A percentile compares a stretch with the other conserved stretches of the same genome.
phyloP scores from a whole-genome alignment of 37 sponge, comb jelly and placozoan species.

The Aplysina aerophoba region DNA sequence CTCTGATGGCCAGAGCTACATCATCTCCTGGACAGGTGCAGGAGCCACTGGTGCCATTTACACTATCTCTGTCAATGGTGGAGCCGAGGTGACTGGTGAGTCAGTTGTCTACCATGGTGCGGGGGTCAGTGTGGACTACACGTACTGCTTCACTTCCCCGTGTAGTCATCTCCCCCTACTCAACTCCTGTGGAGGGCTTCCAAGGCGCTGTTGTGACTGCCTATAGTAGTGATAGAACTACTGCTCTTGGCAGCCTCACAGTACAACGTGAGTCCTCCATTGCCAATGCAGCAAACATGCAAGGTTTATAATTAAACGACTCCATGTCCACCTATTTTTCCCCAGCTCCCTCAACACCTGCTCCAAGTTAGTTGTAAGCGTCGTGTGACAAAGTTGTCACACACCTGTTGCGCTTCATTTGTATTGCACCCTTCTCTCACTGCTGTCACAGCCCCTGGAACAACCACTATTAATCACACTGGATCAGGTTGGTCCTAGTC shows the following conservation, averaged over 20 bases:
- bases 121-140: neutral
- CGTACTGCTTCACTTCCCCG: neutral
- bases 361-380: too few species aligned
- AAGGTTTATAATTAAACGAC: too few species aligned
- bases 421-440: too few species aligned
- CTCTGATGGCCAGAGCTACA: neutral
- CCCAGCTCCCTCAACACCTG: too few species aligned
- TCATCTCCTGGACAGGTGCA: neutral
- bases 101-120: neutral
- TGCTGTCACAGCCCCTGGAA: too few species aligned
- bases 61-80: constrained; percentile 3
- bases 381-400: too few species aligned
- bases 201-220: neutral
- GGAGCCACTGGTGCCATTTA: neutral
- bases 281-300: too few species aligned
- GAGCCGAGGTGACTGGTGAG: neutral
- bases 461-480: too few species aligned
- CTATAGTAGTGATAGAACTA: neutral
- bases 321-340: too few species aligned
- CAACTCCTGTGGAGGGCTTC: neutral
- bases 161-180: neutral
- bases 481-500: too few species aligned
- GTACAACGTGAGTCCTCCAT: neutral
- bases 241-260: constrained; percentile 17
- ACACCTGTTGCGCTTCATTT: too few species aligned